Evolutionary conservation across 2,888 invertebrate genomes (phyloP).

Genomic region (Microchrysa polita): DNA sequence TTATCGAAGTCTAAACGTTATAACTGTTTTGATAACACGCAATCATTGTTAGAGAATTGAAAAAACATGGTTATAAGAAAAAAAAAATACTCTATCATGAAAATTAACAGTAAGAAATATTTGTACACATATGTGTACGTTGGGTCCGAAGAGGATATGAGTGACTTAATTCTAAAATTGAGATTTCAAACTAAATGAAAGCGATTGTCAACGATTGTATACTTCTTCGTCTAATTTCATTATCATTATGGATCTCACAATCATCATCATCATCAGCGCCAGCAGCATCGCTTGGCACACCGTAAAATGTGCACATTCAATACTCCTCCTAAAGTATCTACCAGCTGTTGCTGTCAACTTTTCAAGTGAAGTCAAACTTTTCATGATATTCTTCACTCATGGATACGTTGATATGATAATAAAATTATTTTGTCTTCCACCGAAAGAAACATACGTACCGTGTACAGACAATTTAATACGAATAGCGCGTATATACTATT

Average conservation of each 20-base stretch:
- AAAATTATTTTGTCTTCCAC: slow-evolving; percentile 8
- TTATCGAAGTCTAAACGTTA: no score
- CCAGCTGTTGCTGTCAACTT: slow-evolving; percentile 44
- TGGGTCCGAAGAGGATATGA: no score
- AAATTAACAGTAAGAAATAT: no score
- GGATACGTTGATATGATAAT: neutral
- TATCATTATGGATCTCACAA: slow-evolving; percentile 9
- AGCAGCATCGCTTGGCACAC: neutral
- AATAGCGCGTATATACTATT: slow-evolving; percentile 13
- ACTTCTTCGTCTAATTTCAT: neutral
- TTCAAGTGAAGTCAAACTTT: slow-evolving; percentile 31
- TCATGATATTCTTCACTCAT: slow-evolving; percentile 28
- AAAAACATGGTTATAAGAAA: no score
- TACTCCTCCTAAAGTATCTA: slow-evolving; percentile 7
- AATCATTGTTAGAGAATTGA: no score
- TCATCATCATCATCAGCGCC: slow-evolving; percentile 1
- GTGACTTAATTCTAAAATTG: no score
- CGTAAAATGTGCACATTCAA: neutral
- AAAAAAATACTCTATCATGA: no score
- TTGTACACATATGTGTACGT: no score
- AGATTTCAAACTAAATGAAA: no score
- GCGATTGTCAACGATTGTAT: no score
- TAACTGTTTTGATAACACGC: no score
- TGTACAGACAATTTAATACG: neutral
- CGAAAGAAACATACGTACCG: neutral